Percentiles rank a stretch among this genome's conserved stretches.
phyloP scores from a whole-genome alignment of 2,888 invertebrate genomes.

The Cerceris rybyensis region DNA sequence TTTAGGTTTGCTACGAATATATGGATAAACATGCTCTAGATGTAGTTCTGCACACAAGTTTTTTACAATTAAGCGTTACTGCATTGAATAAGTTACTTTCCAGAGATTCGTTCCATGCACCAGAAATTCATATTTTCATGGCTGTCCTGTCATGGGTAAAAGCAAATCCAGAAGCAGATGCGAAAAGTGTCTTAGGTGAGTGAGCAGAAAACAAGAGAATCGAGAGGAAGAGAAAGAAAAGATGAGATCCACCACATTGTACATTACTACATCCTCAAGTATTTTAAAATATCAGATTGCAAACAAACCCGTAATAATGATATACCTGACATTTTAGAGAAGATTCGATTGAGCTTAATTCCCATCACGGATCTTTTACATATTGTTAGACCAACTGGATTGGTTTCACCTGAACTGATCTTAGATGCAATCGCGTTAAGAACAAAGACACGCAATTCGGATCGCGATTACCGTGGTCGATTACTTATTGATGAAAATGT shows the following conservation, averaged over 20 bases:
- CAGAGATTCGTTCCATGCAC: conserved; percentile 97
- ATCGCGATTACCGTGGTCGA: conserved; percentile 92
- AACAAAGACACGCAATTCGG: conserved; percentile 89
- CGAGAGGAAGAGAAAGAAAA: neutral
- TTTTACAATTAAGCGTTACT: conserved; percentile 91
- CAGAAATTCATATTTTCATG: conserved; percentile 97
- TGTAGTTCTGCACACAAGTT: conserved; percentile 92
- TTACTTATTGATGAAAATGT: conserved; percentile 96
- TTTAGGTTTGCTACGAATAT: conserved; percentile 92
- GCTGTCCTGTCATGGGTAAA: conserved; percentile 94
- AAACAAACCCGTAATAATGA: conserved; percentile 10
- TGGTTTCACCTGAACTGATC: conserved; percentile 94
- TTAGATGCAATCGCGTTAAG: conserved; percentile 97
- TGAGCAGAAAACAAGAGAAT: neutral
- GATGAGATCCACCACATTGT: neutral
- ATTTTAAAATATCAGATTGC: neutral
- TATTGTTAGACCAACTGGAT: conserved; percentile 92
- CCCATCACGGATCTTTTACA: conserved; percentile 93
- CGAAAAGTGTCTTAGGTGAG: conserved; percentile 72
- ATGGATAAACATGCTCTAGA: conserved; percentile 95
- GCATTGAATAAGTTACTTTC: conserved; percentile 93
- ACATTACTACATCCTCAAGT: too few relatives aligned
- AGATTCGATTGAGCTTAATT: conserved; percentile 92
- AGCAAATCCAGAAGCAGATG: conserved; percentile 87
- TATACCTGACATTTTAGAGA: conserved; percentile 67